A percentile compares a stretch with the other conserved stretches of the same genome.
Evolutionary conservation across 2,113 vertebrate genomes (phyloP).

Genomic region (Rousettus leschenaultii): DNA sequence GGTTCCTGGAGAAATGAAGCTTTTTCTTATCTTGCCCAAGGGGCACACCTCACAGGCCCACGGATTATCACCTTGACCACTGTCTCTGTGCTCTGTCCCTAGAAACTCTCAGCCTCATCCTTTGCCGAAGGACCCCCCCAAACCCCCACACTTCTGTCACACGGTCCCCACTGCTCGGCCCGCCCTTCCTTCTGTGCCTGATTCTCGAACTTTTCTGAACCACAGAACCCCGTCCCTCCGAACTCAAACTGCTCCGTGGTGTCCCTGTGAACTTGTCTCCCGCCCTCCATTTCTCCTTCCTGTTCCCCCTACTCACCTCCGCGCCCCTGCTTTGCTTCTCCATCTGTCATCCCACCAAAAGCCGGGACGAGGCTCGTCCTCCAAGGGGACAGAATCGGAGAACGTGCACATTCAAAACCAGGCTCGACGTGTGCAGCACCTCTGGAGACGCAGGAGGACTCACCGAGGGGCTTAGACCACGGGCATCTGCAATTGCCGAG

Average conservation of each 20-base stretch:
- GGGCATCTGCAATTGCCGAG: no score
- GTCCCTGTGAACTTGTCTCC: background rate
- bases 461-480: background rate
- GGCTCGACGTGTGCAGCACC: rapidly evolving
- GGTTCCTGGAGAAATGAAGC: background rate
- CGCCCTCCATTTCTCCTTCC: background rate
- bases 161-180: background rate
- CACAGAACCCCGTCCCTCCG: background rate
- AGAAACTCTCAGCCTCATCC: background rate
- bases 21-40: background rate
- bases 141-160: background rate
- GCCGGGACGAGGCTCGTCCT: background rate
- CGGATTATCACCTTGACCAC: background rate
- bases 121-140: background rate
- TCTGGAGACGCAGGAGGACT: background rate
- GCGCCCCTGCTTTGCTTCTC: background rate
- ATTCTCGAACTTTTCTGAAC: background rate
- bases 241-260: background rate
- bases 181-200: background rate
- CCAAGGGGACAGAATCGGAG: no score
- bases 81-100: background rate
- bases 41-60: background rate
- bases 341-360: background rate
- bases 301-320: background rate
- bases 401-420: background rate